Percentiles rank a stretch among this genome's conserved stretches.
Conservation (phyloP, 2,888 invertebrate genomes). For the Drosophila anomelani region DNA sequence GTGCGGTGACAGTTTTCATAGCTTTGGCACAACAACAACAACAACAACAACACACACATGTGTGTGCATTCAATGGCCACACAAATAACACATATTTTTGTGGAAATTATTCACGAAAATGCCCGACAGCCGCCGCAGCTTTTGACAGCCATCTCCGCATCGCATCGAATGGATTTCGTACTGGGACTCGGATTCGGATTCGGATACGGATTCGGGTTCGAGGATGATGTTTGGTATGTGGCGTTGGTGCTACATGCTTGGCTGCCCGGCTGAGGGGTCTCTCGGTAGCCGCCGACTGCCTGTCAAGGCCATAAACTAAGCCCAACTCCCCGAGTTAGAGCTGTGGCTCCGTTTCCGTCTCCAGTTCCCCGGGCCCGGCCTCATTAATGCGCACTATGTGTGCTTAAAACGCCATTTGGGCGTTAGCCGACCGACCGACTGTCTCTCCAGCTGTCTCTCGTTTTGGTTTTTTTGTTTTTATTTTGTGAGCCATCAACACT, state of each 20-base stretch:
- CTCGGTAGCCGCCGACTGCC: slow-evolving; percentile 8
- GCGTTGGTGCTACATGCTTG: slow-evolving; percentile 23
- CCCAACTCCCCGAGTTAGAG: slow-evolving; percentile 25
- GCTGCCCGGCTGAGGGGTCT: slow-evolving; percentile 24
- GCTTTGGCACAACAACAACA: slow-evolving; percentile 43
- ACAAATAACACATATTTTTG: slow-evolving; percentile 20
- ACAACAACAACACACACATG: slow-evolving; percentile 16
- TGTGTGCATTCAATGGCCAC: slow-evolving; percentile 16
- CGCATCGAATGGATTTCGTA: slow-evolving; percentile 22
- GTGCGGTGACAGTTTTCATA: slow-evolving; percentile 69
- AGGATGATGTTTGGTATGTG: slow-evolving; percentile 14
- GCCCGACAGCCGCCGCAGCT: slow-evolving; percentile 55
- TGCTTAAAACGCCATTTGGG: slow-evolving; percentile 60
- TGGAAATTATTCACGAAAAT: slow-evolving; percentile 48
- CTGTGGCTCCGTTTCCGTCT: neutral
- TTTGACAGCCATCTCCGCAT: slow-evolving; percentile 58
- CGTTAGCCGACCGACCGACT: slow-evolving; percentile 34
- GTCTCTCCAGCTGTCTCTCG: slow-evolving; percentile 22
- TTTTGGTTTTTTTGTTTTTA: neutral
- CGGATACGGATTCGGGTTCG: slow-evolving; percentile 11
- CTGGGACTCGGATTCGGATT: slow-evolving; percentile 2
- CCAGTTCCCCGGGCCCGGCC: neutral
- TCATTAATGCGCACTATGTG: slow-evolving; percentile 56
- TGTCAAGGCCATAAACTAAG: slow-evolving; percentile 58
- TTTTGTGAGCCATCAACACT: slow-evolving; percentile 14